Evolutionary conservation across 2,888 invertebrate genomes (phyloP), one percentile per base, ranked within the genome.

Genomic region (Azorinus chamasolen): DNA sequence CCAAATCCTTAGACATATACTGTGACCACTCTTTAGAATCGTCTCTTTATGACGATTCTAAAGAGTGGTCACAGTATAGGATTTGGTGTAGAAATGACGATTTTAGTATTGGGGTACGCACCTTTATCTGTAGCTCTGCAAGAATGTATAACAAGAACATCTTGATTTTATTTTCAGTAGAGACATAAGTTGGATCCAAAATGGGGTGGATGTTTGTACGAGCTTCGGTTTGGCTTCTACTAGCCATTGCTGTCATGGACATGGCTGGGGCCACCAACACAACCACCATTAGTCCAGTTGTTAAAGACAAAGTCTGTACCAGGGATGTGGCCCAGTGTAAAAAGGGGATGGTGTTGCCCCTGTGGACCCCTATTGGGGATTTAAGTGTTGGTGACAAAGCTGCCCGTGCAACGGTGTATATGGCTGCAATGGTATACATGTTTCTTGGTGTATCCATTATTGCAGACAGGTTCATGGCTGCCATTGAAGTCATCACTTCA

Each of bases 381-480:
- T 86, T 93, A 14, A 90, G 90, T 53, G 53, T 74, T 55, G 95
- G 95, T 65, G 97, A 98, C 91, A 95, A 96, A 81, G 94, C 97
- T 80, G 94, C 97, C 74, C 95, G 99, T 37, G 99, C 99, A 50
- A 90, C 96, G 79, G 96, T 97, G 77, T 99, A 99, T 94, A 98
- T 99, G 94, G 87, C 97, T 59, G 94, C 95, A 54, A 95, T 99
- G 93, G 94, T 97, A 89, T 99, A 99, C 93, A 95, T 99, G 93
- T 99, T 99, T 94, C 97, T 99, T 92, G 99, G 99, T 68, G 99
- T 99, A 53, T 99, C 99, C 87, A 99, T 99, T 93, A 97, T 99
- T 84, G 98, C 99, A 86, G 99, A 99, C 93, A 96, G 99, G 73
- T 99, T 99, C 94, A 99, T 99, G 99, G 98, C 98, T 48, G 97